Evolutionary conservation across 2,113 vertebrate species (phyloP).

Genomic region (Theristicus caerulescens): DNA sequence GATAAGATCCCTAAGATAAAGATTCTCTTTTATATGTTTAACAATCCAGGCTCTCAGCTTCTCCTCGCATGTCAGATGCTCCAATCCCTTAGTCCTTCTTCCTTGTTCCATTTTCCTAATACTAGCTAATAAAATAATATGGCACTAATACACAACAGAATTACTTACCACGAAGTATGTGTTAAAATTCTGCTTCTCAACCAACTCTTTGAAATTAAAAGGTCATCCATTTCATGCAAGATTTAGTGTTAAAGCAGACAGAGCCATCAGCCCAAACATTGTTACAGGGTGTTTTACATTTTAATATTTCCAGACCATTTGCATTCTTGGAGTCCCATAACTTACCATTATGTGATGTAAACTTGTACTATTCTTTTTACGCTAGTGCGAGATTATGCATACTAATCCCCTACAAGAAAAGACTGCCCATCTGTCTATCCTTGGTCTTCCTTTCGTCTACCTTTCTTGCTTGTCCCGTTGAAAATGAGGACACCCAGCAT

Average conservation of each 20-base stretch:
- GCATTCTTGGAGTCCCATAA: not conserved
- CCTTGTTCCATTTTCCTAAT: not conserved
- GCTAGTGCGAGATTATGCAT: rapidly evolving
- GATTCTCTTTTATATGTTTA: not conserved
- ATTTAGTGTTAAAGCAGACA: not conserved
- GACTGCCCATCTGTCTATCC: not conserved
- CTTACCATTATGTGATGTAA: not conserved
- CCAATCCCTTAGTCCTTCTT: not conserved
- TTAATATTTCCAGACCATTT: not conserved
- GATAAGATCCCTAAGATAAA: too few relatives aligned
- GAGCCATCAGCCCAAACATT: not conserved
- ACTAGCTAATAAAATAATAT: not conserved
- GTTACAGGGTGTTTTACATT: not conserved
- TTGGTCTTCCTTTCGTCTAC: not conserved
- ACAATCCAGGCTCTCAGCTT: not conserved
- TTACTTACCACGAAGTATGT: rapidly evolving
- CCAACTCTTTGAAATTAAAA: not conserved
- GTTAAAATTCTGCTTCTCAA: not conserved
- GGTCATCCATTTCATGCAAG: not conserved
- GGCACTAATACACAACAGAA: not conserved
- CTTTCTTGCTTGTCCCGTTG: not conserved
- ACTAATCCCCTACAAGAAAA: not conserved
- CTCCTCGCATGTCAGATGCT: not conserved
- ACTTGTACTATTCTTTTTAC: not conserved
- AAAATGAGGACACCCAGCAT: not conserved